These are phyloP conservation scores for Drosophila paranaensis DNA, from an alignment of 2,888 invertebrate species.

Conservation along the genomic window DNA sequence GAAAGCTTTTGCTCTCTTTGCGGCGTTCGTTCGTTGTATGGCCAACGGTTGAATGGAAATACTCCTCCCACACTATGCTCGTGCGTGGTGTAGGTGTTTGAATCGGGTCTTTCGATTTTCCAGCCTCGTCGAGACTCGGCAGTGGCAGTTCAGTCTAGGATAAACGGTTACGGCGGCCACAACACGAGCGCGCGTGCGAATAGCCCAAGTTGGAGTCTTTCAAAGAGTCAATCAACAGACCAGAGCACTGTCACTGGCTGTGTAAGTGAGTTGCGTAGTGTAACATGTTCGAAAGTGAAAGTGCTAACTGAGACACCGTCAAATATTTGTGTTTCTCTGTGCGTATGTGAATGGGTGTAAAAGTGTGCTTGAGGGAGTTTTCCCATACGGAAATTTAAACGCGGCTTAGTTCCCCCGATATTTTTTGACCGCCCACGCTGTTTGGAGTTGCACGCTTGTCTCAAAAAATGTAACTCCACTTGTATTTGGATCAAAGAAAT, in stretches of 20 bases:
- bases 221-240: slow-evolving; percentile 40
- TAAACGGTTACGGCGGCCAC: slow-evolving; percentile 85
- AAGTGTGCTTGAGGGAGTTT: slow-evolving; percentile 16
- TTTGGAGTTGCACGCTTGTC: slow-evolving; percentile 47
- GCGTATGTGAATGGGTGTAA: slow-evolving; percentile 13
- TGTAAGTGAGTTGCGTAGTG: slow-evolving; percentile 47
- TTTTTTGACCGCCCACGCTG: background rate
- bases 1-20: slow-evolving; percentile 57
- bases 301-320: slow-evolving; percentile 13
- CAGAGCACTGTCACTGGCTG: slow-evolving; percentile 19
- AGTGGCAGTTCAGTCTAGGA: slow-evolving; percentile 83
- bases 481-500: slow-evolving; percentile 32
- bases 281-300: slow-evolving; percentile 34
- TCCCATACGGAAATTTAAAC: slow-evolving; percentile 13
- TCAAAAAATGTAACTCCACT: slow-evolving; percentile 65
- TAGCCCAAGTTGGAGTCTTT: slow-evolving; percentile 40
- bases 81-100: slow-evolving; percentile 63
- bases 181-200: slow-evolving; percentile 84
- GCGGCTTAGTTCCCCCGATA: slow-evolving; percentile 12
- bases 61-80: slow-evolving; percentile 57
- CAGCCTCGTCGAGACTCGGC: slow-evolving; percentile 76
- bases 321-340: background rate
- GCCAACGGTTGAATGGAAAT: slow-evolving; percentile 51
- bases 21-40: slow-evolving; percentile 37
- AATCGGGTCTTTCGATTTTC: slow-evolving; percentile 70